Evolutionary conservation across 2,888 invertebrate genomes (phyloP), one percentile per base, ranked within the genome.

Genomic region (Lacanobia wlatinum): DNA sequence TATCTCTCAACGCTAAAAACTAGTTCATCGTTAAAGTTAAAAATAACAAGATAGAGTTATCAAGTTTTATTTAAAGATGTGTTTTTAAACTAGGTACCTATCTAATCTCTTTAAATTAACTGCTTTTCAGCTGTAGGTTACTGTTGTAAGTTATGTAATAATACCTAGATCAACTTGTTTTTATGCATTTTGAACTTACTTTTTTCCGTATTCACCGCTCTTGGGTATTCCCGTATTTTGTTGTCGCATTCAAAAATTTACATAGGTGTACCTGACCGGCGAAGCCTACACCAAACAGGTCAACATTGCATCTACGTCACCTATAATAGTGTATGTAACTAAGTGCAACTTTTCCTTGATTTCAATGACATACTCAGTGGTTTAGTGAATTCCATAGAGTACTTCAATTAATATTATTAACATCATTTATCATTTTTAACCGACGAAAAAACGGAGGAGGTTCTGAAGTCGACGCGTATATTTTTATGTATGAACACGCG

Each of bases 1-100:
- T 48, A 48, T 48, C 21, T 50, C 18, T 50, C 9, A 0, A 23
- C n/a, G 21, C 23, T 16, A 1, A 28, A 40, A 74, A 70, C 9
- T 68, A 68, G 76, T 63, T 59, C 53, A 63, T 34, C 59, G 10
- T 53, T 23, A 38, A 46, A 62, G 28, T 40, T 63, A 67, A 63
- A 75, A 75, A 75, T 63, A 75, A 63, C 34, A 60, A 63, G 53
- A 74, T 68, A 67, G 12, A 23, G 4, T 40, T 53, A 75, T 68
- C 28, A 46, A 8, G 2, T 12, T 9, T 52, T 6, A 12, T 9
- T 16, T 18, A 34, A 59, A 40, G 23, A 50, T 34, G n/a, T 52
- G 7, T 65, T 38, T 61, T 21, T 9, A 23, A 43, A 61, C 34
- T 53, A n/a, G 5, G 28, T n/a, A 18, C 1, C 0, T 58, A 64